These are phyloP conservation scores for Hiodon alosoides DNA, from an alignment of 2,113 vertebrate genomes.

Conservation along the genomic window DNA sequence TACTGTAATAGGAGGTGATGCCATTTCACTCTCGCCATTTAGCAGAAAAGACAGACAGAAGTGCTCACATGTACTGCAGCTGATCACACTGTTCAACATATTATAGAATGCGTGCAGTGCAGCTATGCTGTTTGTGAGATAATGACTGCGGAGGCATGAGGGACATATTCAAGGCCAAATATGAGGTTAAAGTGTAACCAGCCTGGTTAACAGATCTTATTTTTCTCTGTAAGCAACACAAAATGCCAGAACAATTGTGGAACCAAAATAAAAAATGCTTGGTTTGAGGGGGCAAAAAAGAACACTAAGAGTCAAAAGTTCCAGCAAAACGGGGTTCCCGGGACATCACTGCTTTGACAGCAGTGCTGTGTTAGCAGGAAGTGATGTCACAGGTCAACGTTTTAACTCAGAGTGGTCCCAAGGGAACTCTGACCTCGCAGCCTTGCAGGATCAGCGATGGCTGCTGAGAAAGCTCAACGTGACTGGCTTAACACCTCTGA, in stretches of 20 bases:
- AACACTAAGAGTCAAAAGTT: conserved; percentile 26
- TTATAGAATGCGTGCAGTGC: conserved; percentile 58
- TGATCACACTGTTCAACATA: conserved; percentile 62
- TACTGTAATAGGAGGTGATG: conserved; percentile 49
- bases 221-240: conserved; percentile 33
- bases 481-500: conserved; percentile 35
- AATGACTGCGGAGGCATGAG: conserved; percentile 53
- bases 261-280: conserved; percentile 39
- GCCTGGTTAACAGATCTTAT: conserved; percentile 41
- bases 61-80: conserved; percentile 64
- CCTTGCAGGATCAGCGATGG: conserved; percentile 45
- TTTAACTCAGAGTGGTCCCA: conserved; percentile 43
- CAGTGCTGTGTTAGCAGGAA: conserved; percentile 48
- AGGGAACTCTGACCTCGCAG: conserved; percentile 41
- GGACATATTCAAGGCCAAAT: conserved; percentile 46
- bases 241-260: conserved; percentile 33
- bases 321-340: conserved; percentile 39
- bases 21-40: conserved; percentile 57
- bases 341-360: conserved; percentile 47
- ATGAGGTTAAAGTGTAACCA: conserved; percentile 62
- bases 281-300: conserved; percentile 38
- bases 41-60: conserved; percentile 57
- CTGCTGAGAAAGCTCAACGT: conserved; percentile 38
- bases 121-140: conserved; percentile 62
- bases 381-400: conserved; percentile 54